Conservation (phyloP, 2,888 invertebrate genomes). For the Drosophila suboccidentalis region DNA sequence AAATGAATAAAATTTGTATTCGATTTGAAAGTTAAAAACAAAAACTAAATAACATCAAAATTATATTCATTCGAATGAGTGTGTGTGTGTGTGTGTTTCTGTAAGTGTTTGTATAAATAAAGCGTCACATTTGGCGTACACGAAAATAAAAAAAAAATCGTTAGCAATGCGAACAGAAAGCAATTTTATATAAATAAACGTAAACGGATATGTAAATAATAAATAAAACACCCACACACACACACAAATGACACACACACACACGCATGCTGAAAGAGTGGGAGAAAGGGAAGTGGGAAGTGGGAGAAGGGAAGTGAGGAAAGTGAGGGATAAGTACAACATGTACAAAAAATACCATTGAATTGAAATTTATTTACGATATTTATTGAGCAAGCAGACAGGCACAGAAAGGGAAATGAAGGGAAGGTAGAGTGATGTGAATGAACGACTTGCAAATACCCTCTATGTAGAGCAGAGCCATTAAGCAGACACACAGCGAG, state of each 20-base stretch:
- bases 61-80: constrained; percentile 20
- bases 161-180: constrained; percentile 56
- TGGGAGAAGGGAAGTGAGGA: no score
- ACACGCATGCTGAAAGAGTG: constrained; percentile 5
- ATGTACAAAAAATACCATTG: constrained; percentile 54
- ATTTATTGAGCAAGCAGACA: constrained; percentile 56
- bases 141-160: constrained; percentile 47
- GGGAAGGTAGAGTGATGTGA: neutral
- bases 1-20: constrained; percentile 14
- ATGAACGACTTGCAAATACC: constrained; percentile 33
- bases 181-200: constrained; percentile 69
- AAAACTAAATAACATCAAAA: constrained; percentile 1
- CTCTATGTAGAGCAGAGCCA: constrained; percentile 9
- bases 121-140: constrained; percentile 47
- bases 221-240: constrained; percentile 57
- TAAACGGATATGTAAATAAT: constrained; percentile 70
- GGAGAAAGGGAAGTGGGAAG: neutral
- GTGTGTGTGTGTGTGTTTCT: constrained; percentile 6
- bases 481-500: constrained; percentile 2
- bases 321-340: constrained; percentile 23
- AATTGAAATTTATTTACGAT: constrained; percentile 67
- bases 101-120: constrained; percentile 15
- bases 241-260: neutral
- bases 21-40: constrained; percentile 11
- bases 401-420: neutral